Evolutionary conservation across 2,888 invertebrate species (phyloP).

Genomic region (Xiphydria camelus): DNA sequence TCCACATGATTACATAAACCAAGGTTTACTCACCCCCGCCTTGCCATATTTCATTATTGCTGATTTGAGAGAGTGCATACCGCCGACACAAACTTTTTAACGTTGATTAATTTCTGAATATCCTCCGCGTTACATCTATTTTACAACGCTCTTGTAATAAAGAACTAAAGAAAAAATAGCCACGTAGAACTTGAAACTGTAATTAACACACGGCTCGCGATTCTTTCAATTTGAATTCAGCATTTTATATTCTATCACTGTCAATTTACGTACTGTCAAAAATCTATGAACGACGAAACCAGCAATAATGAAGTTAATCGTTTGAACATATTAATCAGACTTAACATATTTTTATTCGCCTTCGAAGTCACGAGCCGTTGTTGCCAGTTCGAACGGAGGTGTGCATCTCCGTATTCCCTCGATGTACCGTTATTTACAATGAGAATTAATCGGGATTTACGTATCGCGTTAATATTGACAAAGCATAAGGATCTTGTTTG

Average conservation of each 20-base stretch:
- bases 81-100: too few species aligned
- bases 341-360: slow-evolving; percentile 1
- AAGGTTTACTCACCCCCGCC: slow-evolving; percentile 39
- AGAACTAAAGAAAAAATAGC: too few species aligned
- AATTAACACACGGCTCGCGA: too few species aligned
- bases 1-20: slow-evolving; percentile 47
- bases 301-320: slow-evolving; percentile 2
- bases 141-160: too few species aligned
- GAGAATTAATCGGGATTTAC: neutral
- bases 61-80: slow-evolving; percentile 37
- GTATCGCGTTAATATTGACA: neutral
- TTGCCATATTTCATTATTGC: slow-evolving; percentile 43
- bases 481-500: slow-evolving; percentile 1
- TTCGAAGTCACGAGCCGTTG: slow-evolving; percentile 1
- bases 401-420: neutral
- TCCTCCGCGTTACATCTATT: too few species aligned
- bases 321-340: slow-evolving; percentile 7
- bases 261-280: too few species aligned
- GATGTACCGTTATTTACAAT: neutral
- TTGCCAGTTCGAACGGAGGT: neutral
- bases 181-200: too few species aligned
- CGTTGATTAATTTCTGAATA: too few species aligned
- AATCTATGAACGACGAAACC: too few species aligned
- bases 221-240: too few species aligned
- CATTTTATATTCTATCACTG: too few species aligned